A percentile compares a stretch with the other conserved stretches of the same genome.
Conservation (phyloP, 2,888 invertebrate genomes). For the Stegophylla sp. region DNA sequence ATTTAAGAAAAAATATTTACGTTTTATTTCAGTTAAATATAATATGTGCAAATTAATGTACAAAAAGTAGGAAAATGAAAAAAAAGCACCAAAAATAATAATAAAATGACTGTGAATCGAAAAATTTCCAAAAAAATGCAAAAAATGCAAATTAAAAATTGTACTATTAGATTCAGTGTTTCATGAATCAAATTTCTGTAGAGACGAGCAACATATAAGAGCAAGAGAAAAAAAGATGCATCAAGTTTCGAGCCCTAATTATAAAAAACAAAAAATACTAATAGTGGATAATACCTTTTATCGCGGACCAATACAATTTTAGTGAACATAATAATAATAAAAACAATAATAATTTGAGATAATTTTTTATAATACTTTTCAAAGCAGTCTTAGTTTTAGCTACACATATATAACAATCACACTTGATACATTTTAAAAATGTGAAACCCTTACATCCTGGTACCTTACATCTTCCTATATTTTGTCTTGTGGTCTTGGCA, state of each 20-base stretch:
- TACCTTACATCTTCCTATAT: not conserved
- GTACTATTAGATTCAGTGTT: no score
- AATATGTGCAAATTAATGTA: no score
- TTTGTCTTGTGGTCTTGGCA: not conserved
- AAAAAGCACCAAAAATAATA: not conserved
- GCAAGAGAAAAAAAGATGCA: no score
- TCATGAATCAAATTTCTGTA: no score
- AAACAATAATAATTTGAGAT: not conserved
- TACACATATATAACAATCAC: constrained; percentile 7
- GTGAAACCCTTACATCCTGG: not conserved
- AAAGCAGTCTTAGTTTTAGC: constrained; percentile 10
- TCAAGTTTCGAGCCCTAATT: no score
- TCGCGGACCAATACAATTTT: no score
- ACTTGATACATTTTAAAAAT: constrained; percentile 1
- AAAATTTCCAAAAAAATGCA: not conserved
- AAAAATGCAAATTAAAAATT: not conserved
- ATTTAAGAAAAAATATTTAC: no score
- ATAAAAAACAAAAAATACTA: not conserved
- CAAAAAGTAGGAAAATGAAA: no score
- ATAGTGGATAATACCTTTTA: no score
- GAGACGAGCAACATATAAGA: no score
- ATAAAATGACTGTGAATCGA: not conserved
- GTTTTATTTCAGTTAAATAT: no score
- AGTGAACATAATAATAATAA: no score
- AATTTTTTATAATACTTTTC: not conserved